Base-by-base conservation (phyloP, 2,113 vertebrate species). In the Hippocampus mohnikei region DNA sequence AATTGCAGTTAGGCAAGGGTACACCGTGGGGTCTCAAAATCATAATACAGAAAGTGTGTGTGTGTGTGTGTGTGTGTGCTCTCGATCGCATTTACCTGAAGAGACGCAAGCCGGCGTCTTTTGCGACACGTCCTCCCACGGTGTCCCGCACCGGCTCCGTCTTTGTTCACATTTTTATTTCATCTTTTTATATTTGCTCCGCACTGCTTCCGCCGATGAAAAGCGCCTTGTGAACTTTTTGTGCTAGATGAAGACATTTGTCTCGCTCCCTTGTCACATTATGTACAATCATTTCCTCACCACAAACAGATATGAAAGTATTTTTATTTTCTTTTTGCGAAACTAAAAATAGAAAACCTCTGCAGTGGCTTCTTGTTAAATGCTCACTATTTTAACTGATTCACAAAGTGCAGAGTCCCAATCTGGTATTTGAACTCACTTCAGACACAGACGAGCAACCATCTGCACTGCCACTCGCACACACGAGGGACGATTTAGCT, bases 1-100 rank as follows among this genome's bases (percentile, higher is more conserved):
- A 58, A 15, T 27, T 13, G 55, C n/a, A 23, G 15, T 12, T 27
- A 25, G 11, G 23, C 11, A 25, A 9, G 58, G 15, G 27, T 33
- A 59, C 25, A 59, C 15, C 1, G 27, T 16, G 16, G 7, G 29
- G 58, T 33, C 10, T 18, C 16, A 58, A 74, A 44, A n/a, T 29
- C 44, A 63, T 66, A 44, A 80, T 70, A 81, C 60, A 72, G 40
- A 79, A 78, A 81, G 74, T 83, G 41, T 42, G 41, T 42, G 41
- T 42, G 41, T 42, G 41, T 42, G 41, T 12, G 40, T 8, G 41
- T 12, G 41, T 42, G 41, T 42, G 42, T 40, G 9, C 21, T 68
- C 6, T 46, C 55, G 3, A 25, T 29, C 18, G 7, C 58, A 16
- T 63, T 42, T 63, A 63, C 61, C 61, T 7, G 61, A 65, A 23